Evolutionary conservation across 2,888 invertebrate genomes (phyloP).

Genomic region (Buathra laborator): DNA sequence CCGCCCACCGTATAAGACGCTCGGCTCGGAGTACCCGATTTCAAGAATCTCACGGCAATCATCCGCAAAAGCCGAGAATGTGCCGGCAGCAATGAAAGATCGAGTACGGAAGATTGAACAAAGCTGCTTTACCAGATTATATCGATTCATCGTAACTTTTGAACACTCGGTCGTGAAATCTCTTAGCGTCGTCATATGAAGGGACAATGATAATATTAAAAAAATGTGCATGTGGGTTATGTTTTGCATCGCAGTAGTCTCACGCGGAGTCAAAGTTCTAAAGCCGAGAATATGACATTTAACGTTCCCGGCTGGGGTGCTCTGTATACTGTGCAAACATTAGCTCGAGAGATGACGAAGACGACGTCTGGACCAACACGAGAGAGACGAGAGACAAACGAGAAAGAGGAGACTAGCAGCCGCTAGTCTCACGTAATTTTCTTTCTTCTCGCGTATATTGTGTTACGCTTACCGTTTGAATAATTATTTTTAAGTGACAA

Average conservation of each 20-base stretch:
- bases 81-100: slow-evolving; percentile 18
- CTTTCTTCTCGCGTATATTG: slow-evolving; percentile 37
- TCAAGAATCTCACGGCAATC: slow-evolving; percentile 35
- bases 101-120: neutral
- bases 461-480: no score
- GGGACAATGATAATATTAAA: neutral
- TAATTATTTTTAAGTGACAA: no score
- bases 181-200: neutral
- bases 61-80: slow-evolving; percentile 33
- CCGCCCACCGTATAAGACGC: neutral
- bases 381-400: slow-evolving; percentile 18
- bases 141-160: neutral
- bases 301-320: neutral
- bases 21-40: no score
- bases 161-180: neutral
- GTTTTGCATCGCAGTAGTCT: neutral
- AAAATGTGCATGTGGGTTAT: neutral
- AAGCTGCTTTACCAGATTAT: neutral
- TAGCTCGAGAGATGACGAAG: slow-evolving; percentile 36
- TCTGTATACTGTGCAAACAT: slow-evolving; percentile 53
- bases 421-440: slow-evolving; percentile 11
- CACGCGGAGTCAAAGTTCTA: slow-evolving; percentile 16
- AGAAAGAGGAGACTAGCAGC: neutral
- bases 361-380: slow-evolving; percentile 47
- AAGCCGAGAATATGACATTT: slow-evolving; percentile 21